Evolutionary conservation across 1,140 invertebrate species (phyloP).

Genomic region (Saccostrea echinata): DNA sequence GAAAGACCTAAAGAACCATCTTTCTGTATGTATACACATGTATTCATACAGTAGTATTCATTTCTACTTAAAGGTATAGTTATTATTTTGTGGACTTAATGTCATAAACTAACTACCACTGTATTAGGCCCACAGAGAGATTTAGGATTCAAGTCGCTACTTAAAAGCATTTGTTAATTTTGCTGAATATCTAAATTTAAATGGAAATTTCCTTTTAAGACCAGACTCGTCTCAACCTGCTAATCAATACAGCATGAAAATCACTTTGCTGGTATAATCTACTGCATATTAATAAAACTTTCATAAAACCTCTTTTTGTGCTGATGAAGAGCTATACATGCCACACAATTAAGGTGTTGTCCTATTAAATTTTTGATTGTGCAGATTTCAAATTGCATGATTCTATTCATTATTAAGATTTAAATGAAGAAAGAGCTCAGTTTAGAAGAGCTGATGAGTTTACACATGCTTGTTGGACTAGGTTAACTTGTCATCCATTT

Average conservation of each 20-base stretch:
- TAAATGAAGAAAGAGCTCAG: neutral
- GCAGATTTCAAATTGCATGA: neutral
- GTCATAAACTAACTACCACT: too few species aligned
- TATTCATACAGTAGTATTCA: too few species aligned
- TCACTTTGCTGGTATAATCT: neutral
- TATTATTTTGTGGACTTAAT: too few species aligned
- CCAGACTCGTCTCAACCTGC: neutral
- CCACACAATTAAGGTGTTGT: neutral
- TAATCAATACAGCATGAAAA: conserved; percentile 6
- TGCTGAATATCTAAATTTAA: neutral
- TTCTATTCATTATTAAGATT: neutral
- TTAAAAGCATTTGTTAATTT: neutral
- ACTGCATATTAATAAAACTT: neutral
- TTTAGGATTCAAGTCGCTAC: too few species aligned
- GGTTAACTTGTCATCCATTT: neutral
- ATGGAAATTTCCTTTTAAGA: conserved; percentile 5
- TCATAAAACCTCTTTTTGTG: neutral
- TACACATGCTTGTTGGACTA: neutral
- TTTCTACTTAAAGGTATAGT: too few species aligned
- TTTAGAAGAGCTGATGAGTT: neutral
- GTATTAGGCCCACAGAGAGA: too few species aligned
- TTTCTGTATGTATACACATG: too few species aligned
- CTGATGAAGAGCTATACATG: neutral
- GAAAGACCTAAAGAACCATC: too few species aligned
- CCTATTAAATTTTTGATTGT: neutral